Evolutionary conservation across 2,797 vertebrate genomes (phyloP).

Genomic region (Triplophysa bombifrons): DNA sequence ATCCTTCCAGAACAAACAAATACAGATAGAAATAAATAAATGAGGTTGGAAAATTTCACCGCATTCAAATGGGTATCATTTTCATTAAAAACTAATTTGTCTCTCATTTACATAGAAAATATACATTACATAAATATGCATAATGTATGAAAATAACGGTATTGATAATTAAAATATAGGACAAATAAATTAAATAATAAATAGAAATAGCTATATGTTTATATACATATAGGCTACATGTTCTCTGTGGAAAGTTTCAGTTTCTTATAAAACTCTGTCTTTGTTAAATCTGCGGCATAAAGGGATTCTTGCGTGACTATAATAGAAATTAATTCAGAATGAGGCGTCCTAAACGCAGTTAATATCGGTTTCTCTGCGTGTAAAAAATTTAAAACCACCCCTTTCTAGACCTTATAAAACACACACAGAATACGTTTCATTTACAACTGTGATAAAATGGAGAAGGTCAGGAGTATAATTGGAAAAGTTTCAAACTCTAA

Average conservation of each 20-base stretch:
- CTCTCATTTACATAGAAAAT: too few species aligned
- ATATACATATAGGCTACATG: too few species aligned
- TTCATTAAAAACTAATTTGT: not conserved
- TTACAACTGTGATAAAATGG: not conserved
- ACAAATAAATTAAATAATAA: too few species aligned
- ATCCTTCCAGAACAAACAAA: not conserved
- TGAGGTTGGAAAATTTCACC: not conserved
- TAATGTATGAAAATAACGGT: too few species aligned
- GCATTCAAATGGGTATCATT: not conserved
- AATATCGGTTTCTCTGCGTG: not conserved
- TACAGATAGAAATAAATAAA: not conserved
- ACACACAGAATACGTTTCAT: not conserved
- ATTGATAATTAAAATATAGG: too few species aligned
- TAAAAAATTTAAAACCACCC: not conserved
- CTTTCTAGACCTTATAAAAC: conserved; percentile 9
- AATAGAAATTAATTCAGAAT: not conserved
- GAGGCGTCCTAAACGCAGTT: not conserved
- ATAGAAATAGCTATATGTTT: too few species aligned
- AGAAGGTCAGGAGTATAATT: not conserved
- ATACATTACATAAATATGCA: too few species aligned
- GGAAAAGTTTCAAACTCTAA: not conserved
- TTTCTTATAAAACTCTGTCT: not conserved
- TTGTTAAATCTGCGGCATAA: not conserved
- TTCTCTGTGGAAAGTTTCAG: not conserved
- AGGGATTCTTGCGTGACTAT: not conserved